Conservation (phyloP, 2,113 vertebrate genomes). For the Ranitomeya imitator region DNA sequence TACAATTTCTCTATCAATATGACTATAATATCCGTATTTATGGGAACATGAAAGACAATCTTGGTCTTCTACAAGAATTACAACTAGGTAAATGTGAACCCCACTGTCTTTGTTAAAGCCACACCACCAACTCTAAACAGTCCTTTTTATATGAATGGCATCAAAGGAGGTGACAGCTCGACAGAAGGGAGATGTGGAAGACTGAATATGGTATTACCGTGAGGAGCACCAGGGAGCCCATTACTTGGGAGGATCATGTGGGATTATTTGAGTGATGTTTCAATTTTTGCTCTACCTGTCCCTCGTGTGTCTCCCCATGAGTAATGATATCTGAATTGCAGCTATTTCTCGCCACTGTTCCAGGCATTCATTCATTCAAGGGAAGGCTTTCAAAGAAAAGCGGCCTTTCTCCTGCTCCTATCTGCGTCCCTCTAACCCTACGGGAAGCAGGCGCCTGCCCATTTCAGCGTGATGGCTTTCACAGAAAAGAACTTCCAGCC, state of each 20-base stretch:
- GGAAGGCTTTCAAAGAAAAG: conserved; percentile 41
- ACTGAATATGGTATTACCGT: conserved; percentile 24
- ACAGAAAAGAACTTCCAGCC: conserved; percentile 47
- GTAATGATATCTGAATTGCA: conserved; percentile 48
- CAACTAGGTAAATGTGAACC: neutral
- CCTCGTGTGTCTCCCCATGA: conserved; percentile 29
- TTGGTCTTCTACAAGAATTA: neutral
- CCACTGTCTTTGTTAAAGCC: neutral
- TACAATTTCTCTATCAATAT: neutral
- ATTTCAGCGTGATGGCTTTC: conserved; percentile 53
- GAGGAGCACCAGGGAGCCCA: conserved; percentile 32
- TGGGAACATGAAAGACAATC: neutral
- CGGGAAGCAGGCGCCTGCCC: conserved; percentile 44
- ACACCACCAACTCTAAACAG: neutral
- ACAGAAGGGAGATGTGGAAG: conserved; percentile 8
- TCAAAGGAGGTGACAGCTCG: conserved; percentile 20
- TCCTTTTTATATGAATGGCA: neutral
- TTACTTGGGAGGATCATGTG: conserved; percentile 32
- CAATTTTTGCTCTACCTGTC: conserved; percentile 44
- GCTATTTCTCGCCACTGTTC: conserved; percentile 47
- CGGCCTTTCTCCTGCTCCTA: conserved; percentile 32
- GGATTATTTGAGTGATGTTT: conserved; percentile 54
- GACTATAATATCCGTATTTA: neutral
- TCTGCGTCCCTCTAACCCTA: conserved; percentile 54
- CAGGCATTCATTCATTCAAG: conserved; percentile 47